Evolutionary conservation across 1,140 invertebrate genomes (phyloP).

Genomic region (Eueides isabella): DNA sequence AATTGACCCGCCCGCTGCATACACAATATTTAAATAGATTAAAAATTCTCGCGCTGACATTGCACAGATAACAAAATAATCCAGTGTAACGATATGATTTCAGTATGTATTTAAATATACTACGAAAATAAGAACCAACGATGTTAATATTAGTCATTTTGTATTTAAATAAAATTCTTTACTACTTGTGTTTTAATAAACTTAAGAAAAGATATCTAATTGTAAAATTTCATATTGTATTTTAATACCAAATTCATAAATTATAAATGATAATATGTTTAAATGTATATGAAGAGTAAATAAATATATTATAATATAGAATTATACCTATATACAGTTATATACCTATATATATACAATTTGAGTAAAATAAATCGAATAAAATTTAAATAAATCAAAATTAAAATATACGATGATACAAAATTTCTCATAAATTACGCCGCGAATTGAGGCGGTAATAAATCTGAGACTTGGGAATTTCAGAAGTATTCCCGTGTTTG

Average conservation of each 20-base stretch:
- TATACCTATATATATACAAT: neutral
- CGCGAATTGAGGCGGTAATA: slow-evolving; percentile 44
- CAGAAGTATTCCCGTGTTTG: slow-evolving; percentile 46
- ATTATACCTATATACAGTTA: neutral
- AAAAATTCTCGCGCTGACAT: slow-evolving; percentile 5
- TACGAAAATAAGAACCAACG: neutral
- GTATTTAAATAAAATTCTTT: too few relatives aligned
- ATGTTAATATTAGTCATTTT: neutral
- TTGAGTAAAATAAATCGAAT: neutral
- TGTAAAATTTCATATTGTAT: too few relatives aligned
- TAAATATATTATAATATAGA: neutral
- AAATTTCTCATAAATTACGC: slow-evolving; percentile 49
- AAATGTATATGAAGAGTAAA: too few relatives aligned
- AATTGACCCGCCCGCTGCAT: slow-evolving; percentile 25
- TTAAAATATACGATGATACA: slow-evolving; percentile 45
- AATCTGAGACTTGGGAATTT: slow-evolving; percentile 52
- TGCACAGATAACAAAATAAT: slow-evolving; percentile 9
- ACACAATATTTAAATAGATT: slow-evolving; percentile 11
- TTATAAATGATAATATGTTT: too few relatives aligned
- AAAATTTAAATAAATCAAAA: slow-evolving; percentile 16
- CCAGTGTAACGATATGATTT: neutral
- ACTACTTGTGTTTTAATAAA: too few relatives aligned
- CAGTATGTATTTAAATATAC: neutral
- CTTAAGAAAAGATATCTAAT: too few relatives aligned
- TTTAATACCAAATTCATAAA: too few relatives aligned